Evolutionary conservation across 2,113 vertebrate species (phyloP).

Genomic region (Fregata magnificens): DNA sequence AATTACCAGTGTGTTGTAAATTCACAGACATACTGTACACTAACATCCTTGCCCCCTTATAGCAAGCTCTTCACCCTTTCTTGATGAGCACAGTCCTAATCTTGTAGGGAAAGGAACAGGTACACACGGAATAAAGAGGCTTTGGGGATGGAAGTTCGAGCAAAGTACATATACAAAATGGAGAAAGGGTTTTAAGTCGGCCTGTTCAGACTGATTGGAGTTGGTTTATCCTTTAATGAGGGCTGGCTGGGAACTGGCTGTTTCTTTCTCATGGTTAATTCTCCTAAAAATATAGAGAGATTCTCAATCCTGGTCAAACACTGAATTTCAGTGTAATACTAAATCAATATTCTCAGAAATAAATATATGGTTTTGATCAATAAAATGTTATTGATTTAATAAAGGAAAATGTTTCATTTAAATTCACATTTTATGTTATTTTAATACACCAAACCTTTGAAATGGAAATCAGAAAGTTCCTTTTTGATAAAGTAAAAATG

Average conservation of each 20-base stretch:
- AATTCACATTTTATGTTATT: not conserved
- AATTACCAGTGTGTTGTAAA: not conserved
- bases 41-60: rapidly evolving
- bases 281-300: not conserved
- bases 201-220: not conserved
- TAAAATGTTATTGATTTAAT: not conserved
- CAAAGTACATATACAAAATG: not conserved
- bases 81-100: not conserved
- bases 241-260: not conserved
- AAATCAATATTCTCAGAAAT: not conserved
- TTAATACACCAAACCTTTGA: not conserved
- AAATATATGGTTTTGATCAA: not conserved
- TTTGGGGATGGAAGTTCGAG: not conserved
- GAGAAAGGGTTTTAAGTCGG: not conserved
- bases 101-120: not conserved
- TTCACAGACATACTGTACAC: not conserved
- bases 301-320: not conserved
- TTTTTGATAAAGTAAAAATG: not conserved
- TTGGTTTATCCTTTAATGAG: not conserved
- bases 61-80: not conserved
- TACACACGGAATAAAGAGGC: not conserved
- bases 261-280: not conserved
- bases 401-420: not conserved
- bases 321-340: not conserved
- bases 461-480: not conserved